Base-by-base conservation (phyloP, 2,797 vertebrate species). In the Neosalanx taihuensis region DNA sequence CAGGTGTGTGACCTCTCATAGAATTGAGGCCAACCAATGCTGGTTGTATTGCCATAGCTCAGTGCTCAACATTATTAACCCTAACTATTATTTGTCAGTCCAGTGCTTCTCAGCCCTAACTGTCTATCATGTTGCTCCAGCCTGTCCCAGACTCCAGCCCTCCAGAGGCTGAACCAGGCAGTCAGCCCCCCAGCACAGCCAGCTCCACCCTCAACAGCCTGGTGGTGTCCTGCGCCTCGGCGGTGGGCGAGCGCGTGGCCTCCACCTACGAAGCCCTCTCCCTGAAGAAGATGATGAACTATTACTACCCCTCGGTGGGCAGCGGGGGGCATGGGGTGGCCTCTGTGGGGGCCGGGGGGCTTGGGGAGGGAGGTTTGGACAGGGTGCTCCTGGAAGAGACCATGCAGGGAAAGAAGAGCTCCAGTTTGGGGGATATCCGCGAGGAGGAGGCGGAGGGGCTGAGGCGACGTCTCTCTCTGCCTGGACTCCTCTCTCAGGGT, bases 401-500 rank as follows among this genome's bases (percentile, higher is more conserved):
- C 0, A 92, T 93, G 87, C 96, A 97, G 83, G 94, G 93, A 6
- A 99, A 97, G 92, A 99, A 99, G 89, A 99, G 97, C 88, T 98
- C 93, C 83, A 99, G 98, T 86, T 93, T 98, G 0, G 96, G 97
- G 57, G 98, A 99, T 83, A 96, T 99, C 84, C 93, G 94, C 29
- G 94, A 98, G 84, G 97, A 97, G 73, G 97, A 98, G 79, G 94
- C 94, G 0, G 96, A 96, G 81, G 93, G 94, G 69, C 85, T 93
- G 66, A 93, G 93, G 73, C 93, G 97, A 46, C 95, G 97, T 72
- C 96, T 99, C 41, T 99, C 98, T 0, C 92, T 99, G 2, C 97
- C 98, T 0, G 97, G 97, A 64, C 90, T 99, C 81, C 90, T 99
- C 80, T 99, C 97, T 76, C 97, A 99, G 95, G 97, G 97, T 99